Base-by-base conservation (phyloP, 2,888 invertebrate species). In the Pinctada fucata region DNA sequence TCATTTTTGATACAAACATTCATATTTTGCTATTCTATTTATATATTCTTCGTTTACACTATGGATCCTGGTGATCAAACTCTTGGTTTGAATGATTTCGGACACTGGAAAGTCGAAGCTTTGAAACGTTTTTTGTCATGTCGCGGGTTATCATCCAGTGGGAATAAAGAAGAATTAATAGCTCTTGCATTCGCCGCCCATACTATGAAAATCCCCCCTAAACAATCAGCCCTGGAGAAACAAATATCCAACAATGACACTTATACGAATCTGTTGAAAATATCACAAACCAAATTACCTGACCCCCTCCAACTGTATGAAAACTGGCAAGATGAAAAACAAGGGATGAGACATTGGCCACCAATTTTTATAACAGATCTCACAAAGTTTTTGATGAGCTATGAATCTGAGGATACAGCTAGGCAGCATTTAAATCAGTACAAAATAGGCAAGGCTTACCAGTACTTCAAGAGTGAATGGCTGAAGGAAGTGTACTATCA, bases 401-500 rank as follows among this genome's bases (percentile, higher is more conserved):
- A 68, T 45, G 65, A 71, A 51, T 50, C n/a, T 51, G 71, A 71
- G 71, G 71, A 72, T 10, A 51, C 8, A n/a, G 67, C 75, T 2
- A 4, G 49, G 13, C 13, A 51, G n/a, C 16, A 75, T 75, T 50
- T 75, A 5, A 75, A 75, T 51, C 47, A 66, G 8, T 72, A 72
- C 16, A 72, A 72, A 45, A 49, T 72, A 10, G 72, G 72, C 2
- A 72, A 72, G 63, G 75, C 75, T 52, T 75, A 68, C 10, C 51
- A 75, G 13, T 75, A 75, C 52, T 75, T 50, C 52, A 31, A 67
- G 68, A 67, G 51, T 16, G 13, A 47, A 6, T 75, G 75, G 75
- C 4, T 75, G 51, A 75, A 67, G 16, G 67, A 75, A 51, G 68
- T 75, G 8, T 75, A 67, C 67, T 67, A 75, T 31, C 75, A 75